These are phyloP conservation scores for Schizaphis graminum DNA, from an alignment of 2,888 invertebrate genomes.

Conservation along the genomic window DNA sequence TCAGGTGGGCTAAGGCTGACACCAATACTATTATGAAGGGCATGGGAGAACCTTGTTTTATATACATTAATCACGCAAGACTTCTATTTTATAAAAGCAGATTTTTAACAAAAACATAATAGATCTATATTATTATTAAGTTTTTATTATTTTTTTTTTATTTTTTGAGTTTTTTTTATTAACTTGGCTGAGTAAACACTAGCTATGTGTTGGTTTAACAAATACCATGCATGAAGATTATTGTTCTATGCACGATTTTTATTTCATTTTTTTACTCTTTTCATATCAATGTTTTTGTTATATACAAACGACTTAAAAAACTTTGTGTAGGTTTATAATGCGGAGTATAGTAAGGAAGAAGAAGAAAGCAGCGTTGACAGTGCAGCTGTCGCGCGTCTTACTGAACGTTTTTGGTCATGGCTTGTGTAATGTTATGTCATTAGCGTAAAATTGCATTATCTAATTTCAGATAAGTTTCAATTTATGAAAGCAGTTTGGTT, in stretches of 20 bases:
- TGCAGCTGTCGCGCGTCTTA: conserved; percentile 39
- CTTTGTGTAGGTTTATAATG: conserved; percentile 24
- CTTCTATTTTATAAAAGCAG: conserved; percentile 52
- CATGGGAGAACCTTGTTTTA: conserved; percentile 54
- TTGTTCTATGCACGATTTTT: conserved; percentile 46
- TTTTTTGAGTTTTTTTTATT: conserved; percentile 14
- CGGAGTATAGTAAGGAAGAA: neutral
- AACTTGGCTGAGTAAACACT: conserved; percentile 17
- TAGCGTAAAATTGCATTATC: conserved; percentile 47
- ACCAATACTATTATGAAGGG: conserved; percentile 61
- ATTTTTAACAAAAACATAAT: conserved; percentile 57
- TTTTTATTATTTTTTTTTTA: conserved; percentile 8
- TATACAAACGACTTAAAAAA: neutral
- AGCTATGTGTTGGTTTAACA: neutral
- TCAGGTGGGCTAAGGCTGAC: conserved; percentile 61
- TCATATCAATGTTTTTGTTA: conserved; percentile 23
- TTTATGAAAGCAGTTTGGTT: conserved; percentile 16
- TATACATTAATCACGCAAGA: conserved; percentile 64
- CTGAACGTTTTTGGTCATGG: conserved; percentile 32
- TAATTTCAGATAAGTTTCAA: conserved; percentile 43
- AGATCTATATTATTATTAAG: neutral
- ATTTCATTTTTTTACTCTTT: neutral
- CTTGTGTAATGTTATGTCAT: conserved; percentile 41
- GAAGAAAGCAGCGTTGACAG: conserved; percentile 30
- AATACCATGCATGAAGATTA: conserved; percentile 9